These are phyloP conservation scores for Danio jaintianensis DNA, from an alignment of 2,797 vertebrate genomes.

Conservation along the genomic window DNA sequence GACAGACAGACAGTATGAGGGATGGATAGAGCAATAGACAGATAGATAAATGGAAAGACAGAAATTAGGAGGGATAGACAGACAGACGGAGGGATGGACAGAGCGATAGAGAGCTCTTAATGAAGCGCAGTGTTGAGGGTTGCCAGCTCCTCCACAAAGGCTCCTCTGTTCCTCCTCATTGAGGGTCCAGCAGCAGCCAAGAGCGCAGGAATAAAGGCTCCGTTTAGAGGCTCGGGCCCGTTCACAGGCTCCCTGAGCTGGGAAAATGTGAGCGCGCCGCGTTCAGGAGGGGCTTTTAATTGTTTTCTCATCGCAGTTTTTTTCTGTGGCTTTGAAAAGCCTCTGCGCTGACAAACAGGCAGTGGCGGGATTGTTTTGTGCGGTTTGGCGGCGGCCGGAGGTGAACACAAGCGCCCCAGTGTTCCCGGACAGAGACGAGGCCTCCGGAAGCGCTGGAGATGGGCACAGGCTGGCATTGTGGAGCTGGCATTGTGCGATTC, in stretches of 20 bases:
- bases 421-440: slow-evolving; percentile 59
- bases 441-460: slow-evolving; percentile 72
- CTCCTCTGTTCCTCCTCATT: slow-evolving; percentile 77
- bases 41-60: too few relatives aligned
- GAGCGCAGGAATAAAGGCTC: slow-evolving; percentile 79
- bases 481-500: slow-evolving; percentile 76
- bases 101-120: slow-evolving; percentile 54
- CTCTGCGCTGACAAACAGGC: slow-evolving; percentile 78
- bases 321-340: slow-evolving; percentile 71
- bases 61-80: too few relatives aligned
- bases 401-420: slow-evolving; percentile 76
- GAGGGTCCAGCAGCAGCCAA: slow-evolving; percentile 75
- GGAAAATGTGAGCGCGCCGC: slow-evolving; percentile 77
- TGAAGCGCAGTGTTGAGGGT: slow-evolving; percentile 63
- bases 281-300: slow-evolving; percentile 79
- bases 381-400: slow-evolving; percentile 73
- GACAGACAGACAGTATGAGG: too few relatives aligned
- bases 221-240: slow-evolving; percentile 81
- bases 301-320: slow-evolving; percentile 74
- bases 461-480: slow-evolving; percentile 68
- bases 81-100: neutral
- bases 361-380: slow-evolving; percentile 81
- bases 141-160: slow-evolving; percentile 78
- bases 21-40: too few relatives aligned
- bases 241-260: slow-evolving; percentile 81